phyloP scores from a whole-genome alignment of 37 sponge, comb jelly and placozoan species.

The Tethya wilhelma region DNA sequence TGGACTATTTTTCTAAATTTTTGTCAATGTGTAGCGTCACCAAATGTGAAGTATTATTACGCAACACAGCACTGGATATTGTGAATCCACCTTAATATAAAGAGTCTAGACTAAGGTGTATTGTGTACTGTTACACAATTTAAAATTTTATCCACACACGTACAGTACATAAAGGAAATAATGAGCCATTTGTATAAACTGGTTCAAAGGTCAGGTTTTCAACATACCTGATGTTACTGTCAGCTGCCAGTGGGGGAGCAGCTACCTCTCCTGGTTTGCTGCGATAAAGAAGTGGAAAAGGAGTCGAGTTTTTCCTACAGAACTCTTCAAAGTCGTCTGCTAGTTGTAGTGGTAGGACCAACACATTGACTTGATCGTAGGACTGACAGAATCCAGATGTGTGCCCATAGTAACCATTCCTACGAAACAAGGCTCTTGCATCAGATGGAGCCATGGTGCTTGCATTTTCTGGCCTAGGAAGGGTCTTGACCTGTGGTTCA shows the following conservation, averaged over 20 bases:
- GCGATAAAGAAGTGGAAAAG: constrained; percentile 75
- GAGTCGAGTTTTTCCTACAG: constrained; percentile 63
- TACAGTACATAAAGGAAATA: no score
- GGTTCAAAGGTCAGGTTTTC: no score
- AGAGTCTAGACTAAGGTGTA: no score
- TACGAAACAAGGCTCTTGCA: constrained; percentile 56
- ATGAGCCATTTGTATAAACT: no score
- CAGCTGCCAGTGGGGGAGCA: constrained; percentile 75
- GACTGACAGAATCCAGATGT: constrained; percentile 72
- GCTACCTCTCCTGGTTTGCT: constrained; percentile 69
- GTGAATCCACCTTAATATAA: no score
- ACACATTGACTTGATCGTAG: constrained; percentile 76
- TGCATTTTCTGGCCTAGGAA: constrained; percentile 40
- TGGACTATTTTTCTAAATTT: no score
- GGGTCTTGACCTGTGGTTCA: no score
- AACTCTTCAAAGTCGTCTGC: constrained; percentile 83
- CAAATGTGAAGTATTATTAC: no score
- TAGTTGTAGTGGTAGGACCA: constrained; percentile 50
- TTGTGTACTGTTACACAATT: no score
- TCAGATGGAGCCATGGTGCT: constrained; percentile 43
- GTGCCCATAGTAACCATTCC: constrained; percentile 51
- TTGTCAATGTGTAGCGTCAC: no score
- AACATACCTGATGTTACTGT: constrained; percentile 76
- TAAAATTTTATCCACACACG: no score
- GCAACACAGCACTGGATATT: no score